Evolutionary conservation across 2,113 vertebrate genomes (phyloP).

Genomic region (Machaerirhynchus nigripectus): DNA sequence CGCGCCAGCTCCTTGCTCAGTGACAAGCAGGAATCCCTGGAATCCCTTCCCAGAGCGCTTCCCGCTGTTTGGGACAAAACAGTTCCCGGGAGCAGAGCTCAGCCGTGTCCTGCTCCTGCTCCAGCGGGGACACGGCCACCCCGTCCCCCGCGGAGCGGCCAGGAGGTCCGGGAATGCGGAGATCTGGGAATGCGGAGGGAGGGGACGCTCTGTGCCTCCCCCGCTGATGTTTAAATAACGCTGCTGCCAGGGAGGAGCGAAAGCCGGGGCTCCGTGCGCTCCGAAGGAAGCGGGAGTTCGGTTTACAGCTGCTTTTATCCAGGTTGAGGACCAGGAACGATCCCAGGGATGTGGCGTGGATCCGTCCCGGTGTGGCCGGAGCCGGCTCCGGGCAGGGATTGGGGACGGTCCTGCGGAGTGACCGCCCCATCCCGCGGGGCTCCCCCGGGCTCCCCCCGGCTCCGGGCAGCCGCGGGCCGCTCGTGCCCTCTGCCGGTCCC

Average conservation of each 20-base stretch:
- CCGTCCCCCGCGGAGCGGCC: not conserved
- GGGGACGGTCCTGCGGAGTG: not conserved
- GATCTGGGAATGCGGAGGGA: not conserved
- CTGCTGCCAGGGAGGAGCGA: not conserved
- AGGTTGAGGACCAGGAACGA: not conserved
- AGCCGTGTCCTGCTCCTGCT: not conserved
- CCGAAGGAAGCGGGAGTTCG: not conserved
- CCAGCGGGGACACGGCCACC: not conserved
- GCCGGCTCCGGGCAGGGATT: not conserved
- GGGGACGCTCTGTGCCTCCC: not conserved
- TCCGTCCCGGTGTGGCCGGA: no score
- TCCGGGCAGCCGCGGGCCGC: not conserved
- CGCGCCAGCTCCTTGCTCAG: not conserved
- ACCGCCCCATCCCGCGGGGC: not conserved
- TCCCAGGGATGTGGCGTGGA: not conserved
- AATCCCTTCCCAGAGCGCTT: not conserved
- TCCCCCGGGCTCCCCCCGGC: not conserved
- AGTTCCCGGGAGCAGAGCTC: not conserved
- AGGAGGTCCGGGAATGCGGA: not conserved
- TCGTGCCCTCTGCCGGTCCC: constrained; percentile 35
- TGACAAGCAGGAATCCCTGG: not conserved
- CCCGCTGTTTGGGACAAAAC: not conserved
- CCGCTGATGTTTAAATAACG: not conserved
- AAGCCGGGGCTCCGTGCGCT: fast-evolving
- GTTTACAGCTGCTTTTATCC: not conserved